Evolutionary conservation across 64 coral and sea anemone species (phyloP).

Genomic region (Dendronephthya gigantea): DNA sequence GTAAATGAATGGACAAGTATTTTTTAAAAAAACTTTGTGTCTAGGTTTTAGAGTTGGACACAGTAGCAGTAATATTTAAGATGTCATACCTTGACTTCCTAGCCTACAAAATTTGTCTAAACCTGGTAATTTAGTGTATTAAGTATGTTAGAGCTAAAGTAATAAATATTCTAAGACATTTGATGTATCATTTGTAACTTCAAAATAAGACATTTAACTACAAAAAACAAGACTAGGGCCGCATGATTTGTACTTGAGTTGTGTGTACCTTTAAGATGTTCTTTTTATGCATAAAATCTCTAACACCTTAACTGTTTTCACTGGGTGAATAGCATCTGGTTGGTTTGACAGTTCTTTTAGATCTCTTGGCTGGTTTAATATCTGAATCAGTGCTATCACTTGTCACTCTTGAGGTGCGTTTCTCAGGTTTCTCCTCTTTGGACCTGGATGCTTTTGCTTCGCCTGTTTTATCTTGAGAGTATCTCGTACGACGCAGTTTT

Average conservation of each 20-base stretch:
- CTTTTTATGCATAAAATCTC: too few relatives aligned
- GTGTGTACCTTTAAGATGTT: too few relatives aligned
- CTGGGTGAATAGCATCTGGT: conserved; percentile 86
- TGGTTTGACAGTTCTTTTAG: conserved; percentile 67
- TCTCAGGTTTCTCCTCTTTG: background rate
- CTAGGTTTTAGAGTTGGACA: background rate
- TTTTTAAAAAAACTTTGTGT: background rate
- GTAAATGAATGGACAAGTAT: background rate
- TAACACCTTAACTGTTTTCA: conserved; percentile 62
- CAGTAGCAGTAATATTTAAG: background rate
- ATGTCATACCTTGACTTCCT: too few relatives aligned
- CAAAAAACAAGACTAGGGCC: too few relatives aligned
- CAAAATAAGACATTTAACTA: too few relatives aligned
- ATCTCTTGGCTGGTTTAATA: conserved; percentile 37
- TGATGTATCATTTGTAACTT: too few relatives aligned
- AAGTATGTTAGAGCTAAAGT: too few relatives aligned
- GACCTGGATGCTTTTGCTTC: background rate
- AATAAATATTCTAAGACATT: too few relatives aligned
- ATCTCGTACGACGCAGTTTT: background rate
- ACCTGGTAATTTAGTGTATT: too few relatives aligned
- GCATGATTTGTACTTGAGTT: too few relatives aligned
- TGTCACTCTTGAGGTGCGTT: background rate
- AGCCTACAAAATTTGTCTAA: too few relatives aligned
- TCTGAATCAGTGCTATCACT: background rate
- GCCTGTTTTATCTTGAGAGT: background rate